phyloP scores from a whole-genome alignment of 2,888 invertebrate genomes.

The Chloromyia formosa region DNA sequence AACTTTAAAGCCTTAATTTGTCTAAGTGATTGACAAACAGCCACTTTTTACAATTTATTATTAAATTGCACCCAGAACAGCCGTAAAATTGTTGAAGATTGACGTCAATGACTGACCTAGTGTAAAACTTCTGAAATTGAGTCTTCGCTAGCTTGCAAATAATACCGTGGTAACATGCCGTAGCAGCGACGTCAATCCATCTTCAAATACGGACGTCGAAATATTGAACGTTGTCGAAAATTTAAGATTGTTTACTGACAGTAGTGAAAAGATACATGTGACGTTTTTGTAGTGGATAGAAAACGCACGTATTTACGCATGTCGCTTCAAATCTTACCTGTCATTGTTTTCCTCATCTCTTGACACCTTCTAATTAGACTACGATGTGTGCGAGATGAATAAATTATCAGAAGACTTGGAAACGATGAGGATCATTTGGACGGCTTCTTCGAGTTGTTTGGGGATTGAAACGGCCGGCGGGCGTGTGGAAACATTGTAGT shows the following conservation, averaged over 20 bases:
- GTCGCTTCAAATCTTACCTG: conserved; percentile 32
- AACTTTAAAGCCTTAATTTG: not conserved
- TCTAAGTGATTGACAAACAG: not conserved
- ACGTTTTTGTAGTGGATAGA: too few species aligned
- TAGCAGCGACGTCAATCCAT: conserved; percentile 17
- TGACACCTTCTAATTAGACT: conserved; percentile 44
- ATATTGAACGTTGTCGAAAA: too few species aligned
- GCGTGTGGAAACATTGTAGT: conserved; percentile 4
- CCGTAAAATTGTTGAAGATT: not conserved
- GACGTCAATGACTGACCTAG: conserved; percentile 41
- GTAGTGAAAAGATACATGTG: too few species aligned
- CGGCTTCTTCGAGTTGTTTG: conserved; percentile 9
- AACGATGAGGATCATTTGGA: not conserved
- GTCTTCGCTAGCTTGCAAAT: not conserved
- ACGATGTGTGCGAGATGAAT: conserved; percentile 40
- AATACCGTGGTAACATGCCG: not conserved
- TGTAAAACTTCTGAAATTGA: conserved; percentile 7
- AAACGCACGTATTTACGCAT: conserved; percentile 21
- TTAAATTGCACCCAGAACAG: not conserved
- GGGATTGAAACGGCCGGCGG: conserved; percentile 4
- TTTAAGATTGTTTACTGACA: too few species aligned
- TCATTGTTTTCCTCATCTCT: conserved; percentile 41
- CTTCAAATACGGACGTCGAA: not conserved
- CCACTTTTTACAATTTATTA: not conserved
- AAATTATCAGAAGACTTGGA: conserved; percentile 21